Evolutionary conservation across 2,888 invertebrate genomes (phyloP), one percentile per base, ranked within the genome.

Genomic region (Idaea aversata): DNA sequence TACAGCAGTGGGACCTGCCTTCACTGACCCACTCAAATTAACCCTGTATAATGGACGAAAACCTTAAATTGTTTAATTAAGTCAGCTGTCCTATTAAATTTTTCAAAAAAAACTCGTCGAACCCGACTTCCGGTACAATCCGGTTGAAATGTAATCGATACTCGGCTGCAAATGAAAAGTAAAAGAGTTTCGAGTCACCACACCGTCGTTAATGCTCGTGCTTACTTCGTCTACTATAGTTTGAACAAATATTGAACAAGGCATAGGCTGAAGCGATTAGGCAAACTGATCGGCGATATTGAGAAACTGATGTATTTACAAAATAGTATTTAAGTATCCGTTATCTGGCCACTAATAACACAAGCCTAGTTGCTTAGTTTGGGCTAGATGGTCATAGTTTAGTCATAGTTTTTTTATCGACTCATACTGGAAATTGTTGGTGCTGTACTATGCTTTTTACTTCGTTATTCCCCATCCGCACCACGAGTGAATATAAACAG

Each of bases 211-310:
- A 79, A 77, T 78, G 77, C 77, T 72, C 73, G 71, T 77, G 76
- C 75, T 81, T 78, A 84, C 85, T 82, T 86, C 78, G 82, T 25
- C 79, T 83, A 73, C 70, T 76, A 77, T 74, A 75, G 79, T 65
- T 63, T 15, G n/a, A 65, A 62, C 62, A 15, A 5, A 59, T 62
- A 7, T 57, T 62, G 63, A 34, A 16, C 63, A 67, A 68, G 63
- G 5, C 5, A 34, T 35, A 25, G 35, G 57, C 58, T 59, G 34
- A 5, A 59, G 59, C 59, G 59, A 59, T 59, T 59, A 7, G 15
- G 10, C 7, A 57, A 57, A 57, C 57, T 25, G 25, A 25, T 25
- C 3, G 3, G 25, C 25, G 25, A 25, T 25, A 25, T 25, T 25
- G 2, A 25, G 1, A 25, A 25, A 1, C 25, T 25, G 25, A 25